Evolutionary conservation across 2,113 vertebrate genomes (phyloP).

Genomic region (Platysteira castanea): DNA sequence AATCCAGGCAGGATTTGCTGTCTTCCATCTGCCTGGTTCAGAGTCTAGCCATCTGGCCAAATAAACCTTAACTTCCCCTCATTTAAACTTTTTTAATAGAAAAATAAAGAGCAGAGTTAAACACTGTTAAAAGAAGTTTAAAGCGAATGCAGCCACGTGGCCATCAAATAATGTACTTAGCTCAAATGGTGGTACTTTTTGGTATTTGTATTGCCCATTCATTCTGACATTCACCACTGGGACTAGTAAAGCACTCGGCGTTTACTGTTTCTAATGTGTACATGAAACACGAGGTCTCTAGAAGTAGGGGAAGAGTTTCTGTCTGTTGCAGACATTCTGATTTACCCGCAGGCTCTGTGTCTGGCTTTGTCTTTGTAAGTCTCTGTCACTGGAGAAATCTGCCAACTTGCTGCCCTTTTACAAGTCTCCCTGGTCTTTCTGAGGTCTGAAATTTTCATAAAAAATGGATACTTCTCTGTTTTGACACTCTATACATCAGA

Average conservation of each 20-base stretch:
- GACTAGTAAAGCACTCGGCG: background rate
- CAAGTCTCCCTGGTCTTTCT: background rate
- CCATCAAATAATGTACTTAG: background rate
- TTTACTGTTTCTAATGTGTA: background rate
- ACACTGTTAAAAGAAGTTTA: background rate
- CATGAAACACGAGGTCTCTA: background rate
- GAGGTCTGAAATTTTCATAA: background rate
- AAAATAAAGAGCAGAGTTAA: background rate
- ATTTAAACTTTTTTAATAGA: background rate
- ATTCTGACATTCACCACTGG: background rate
- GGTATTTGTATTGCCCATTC: background rate
- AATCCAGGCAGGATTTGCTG: background rate
- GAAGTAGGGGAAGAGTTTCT: background rate
- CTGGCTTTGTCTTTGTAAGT: background rate
- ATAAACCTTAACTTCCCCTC: background rate
- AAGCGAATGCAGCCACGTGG: background rate
- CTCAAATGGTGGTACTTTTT: background rate
- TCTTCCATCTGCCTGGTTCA: constrained; percentile 21
- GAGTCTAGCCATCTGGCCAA: constrained; percentile 22
- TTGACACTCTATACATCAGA: background rate
- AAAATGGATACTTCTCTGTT: background rate
- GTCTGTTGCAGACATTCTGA: background rate
- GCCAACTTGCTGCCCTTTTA: background rate
- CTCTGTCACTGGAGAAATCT: background rate
- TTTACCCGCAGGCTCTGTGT: background rate